Percentiles rank a stretch among this genome's conserved stretches.
phyloP scores from a whole-genome alignment of 2,888 invertebrate species.

The Dascillus cervinus region DNA sequence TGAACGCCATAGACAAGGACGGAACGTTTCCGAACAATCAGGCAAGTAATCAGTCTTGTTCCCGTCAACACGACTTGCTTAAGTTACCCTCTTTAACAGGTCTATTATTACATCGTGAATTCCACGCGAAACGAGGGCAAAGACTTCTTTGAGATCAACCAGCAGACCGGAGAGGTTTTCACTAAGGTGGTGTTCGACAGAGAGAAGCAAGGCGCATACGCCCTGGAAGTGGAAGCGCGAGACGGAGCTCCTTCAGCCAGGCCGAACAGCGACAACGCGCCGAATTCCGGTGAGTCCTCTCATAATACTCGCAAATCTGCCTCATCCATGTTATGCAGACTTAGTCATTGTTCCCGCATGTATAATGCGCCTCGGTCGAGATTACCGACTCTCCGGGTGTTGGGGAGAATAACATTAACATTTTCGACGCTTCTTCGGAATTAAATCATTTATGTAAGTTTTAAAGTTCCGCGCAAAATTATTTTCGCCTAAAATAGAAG shows the following conservation, averaged over 20 bases:
- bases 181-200: slow-evolving; percentile 94
- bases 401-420: slow-evolving; percentile 9
- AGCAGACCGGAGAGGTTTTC: slow-evolving; percentile 91
- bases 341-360: slow-evolving; percentile 10
- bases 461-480: too few relatives aligned
- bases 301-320: slow-evolving; percentile 4
- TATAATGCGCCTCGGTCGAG: slow-evolving; percentile 6
- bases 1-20: slow-evolving; percentile 93
- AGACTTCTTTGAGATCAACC: slow-evolving; percentile 94
- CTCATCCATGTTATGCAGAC: slow-evolving; percentile 7
- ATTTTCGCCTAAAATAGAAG: too few relatives aligned
- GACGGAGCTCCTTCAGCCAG: slow-evolving; percentile 95
- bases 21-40: slow-evolving; percentile 92
- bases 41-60: slow-evolving; percentile 46
- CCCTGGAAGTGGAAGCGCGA: slow-evolving; percentile 91
- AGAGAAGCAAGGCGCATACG: slow-evolving; percentile 96
- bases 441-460: slow-evolving; percentile 7
- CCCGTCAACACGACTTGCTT: not conserved
- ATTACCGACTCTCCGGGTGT: slow-evolving; percentile 10
- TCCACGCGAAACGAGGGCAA: slow-evolving; percentile 88
- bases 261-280: slow-evolving; percentile 87
- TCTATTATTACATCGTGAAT: slow-evolving; percentile 88
- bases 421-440: slow-evolving; percentile 5
- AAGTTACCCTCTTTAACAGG: slow-evolving; percentile 48
- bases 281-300: slow-evolving; percentile 79